Percentiles rank a stretch among this genome's conserved stretches.
These are phyloP conservation scores for Esox lucius DNA, from an alignment of 2,797 vertebrate genomes.

Conservation along the genomic window DNA sequence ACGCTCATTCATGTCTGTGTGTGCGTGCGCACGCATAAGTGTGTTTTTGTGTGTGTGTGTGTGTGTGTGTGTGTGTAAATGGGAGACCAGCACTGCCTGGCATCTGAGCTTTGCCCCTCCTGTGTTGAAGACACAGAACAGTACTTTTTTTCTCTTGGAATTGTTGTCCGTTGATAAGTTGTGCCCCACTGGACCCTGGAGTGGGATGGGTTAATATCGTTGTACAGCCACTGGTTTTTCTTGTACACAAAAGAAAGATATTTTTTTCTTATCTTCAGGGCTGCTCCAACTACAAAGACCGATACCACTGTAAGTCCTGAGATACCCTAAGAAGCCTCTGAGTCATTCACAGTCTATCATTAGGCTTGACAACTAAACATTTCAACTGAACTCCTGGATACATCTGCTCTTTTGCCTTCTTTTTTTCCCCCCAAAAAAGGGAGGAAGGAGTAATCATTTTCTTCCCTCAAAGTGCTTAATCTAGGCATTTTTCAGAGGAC, in stretches of 20 bases:
- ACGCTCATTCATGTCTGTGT: neutral
- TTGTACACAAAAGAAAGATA: neutral
- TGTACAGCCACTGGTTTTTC: neutral
- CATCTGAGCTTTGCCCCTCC: neutral
- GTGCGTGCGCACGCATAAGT: neutral
- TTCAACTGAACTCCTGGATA: neutral
- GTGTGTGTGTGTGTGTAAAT: neutral
- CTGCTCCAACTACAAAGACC: neutral
- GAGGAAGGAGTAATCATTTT: neutral
- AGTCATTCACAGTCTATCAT: slow-evolving; percentile 2
- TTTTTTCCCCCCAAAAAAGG: neutral
- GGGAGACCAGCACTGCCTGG: neutral
- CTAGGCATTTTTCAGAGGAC: neutral
- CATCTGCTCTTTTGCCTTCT: neutral
- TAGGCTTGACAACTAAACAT: neutral
- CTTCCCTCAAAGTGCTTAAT: neutral
- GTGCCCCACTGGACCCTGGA: neutral
- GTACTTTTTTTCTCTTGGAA: no score
- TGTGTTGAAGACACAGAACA: neutral
- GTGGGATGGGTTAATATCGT: neutral
- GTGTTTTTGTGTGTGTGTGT: neutral
- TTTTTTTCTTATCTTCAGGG: neutral
- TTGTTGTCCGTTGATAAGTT: neutral
- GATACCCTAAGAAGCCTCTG: slow-evolving; percentile 15
- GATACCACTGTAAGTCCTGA: neutral